A percentile compares a stretch with the other conserved stretches of the same genome.
Conservation (phyloP, 1,140 invertebrate species). For the Drosophila pseudoananassae region DNA sequence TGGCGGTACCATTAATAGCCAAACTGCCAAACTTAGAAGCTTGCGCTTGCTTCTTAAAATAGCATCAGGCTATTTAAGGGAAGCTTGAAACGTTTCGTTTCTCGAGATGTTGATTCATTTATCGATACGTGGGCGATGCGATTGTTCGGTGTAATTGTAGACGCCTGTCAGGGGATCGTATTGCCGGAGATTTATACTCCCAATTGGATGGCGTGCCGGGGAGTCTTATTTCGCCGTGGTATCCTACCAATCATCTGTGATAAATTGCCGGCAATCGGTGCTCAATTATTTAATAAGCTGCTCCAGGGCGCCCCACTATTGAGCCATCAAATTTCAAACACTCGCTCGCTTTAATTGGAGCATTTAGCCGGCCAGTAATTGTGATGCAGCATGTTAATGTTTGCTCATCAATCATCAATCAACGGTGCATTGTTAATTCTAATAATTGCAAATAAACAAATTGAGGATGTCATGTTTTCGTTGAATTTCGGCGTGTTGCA, state of each 20-base stretch:
- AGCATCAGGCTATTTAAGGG: conserved; percentile 33
- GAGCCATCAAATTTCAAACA: conserved; percentile 54
- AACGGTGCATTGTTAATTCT: conserved; percentile 41
- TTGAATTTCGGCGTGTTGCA: conserved; percentile 4
- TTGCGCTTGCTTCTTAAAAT: conserved; percentile 30
- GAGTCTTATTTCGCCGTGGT: conserved; percentile 7
- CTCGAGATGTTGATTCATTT: conserved; percentile 70
- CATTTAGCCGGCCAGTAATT: conserved; percentile 11
- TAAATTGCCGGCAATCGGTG: conserved; percentile 68
- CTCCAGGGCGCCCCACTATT: conserved; percentile 21
- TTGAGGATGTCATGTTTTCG: conserved; percentile 37
- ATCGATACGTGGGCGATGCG: conserved; percentile 40
- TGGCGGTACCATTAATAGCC: conserved; percentile 28
- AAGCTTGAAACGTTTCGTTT: conserved; percentile 19
- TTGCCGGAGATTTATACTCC: conserved; percentile 71
- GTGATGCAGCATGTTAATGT: conserved; percentile 15
- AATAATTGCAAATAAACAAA: conserved; percentile 55
- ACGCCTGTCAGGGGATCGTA: conserved; percentile 69
- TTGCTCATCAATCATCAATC: conserved; percentile 22
- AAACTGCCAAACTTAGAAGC: not conserved
- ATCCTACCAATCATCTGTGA: conserved; percentile 68
- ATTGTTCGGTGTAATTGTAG: conserved; percentile 66
- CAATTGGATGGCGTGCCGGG: conserved; percentile 33
- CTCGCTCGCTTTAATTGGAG: conserved; percentile 32
- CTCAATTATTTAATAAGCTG: conserved; percentile 76